Percentiles rank a stretch among this genome's conserved stretches.
phyloP scores from a whole-genome alignment of 2,888 invertebrate genomes.

The Azorinus chamasolen region DNA sequence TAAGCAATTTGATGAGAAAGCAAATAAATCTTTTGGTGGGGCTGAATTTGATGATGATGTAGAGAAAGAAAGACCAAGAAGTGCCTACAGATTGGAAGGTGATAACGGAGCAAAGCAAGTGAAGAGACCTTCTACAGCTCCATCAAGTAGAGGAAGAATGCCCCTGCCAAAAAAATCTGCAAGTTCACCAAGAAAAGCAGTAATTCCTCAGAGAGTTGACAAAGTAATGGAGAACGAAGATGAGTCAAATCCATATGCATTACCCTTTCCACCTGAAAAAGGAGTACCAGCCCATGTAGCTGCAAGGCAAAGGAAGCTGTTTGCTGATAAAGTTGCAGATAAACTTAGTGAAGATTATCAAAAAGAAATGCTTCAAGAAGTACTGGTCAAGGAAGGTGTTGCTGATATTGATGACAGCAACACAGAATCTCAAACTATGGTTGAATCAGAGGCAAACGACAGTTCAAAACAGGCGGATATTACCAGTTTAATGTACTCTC shows the following conservation, averaged over 20 bases:
- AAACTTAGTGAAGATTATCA: slow-evolving; percentile 61
- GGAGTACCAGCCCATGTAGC: slow-evolving; percentile 74
- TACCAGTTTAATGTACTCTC: slow-evolving; percentile 56
- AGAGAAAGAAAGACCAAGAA: slow-evolving; percentile 54
- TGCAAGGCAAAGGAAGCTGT: slow-evolving; percentile 72
- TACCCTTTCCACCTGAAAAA: slow-evolving; percentile 76
- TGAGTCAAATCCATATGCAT: slow-evolving; percentile 65
- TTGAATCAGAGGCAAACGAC: slow-evolving; percentile 8
- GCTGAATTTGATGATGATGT: slow-evolving; percentile 36
- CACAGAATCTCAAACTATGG: slow-evolving; percentile 10
- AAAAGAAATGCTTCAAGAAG: slow-evolving; percentile 48
- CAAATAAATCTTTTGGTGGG: slow-evolving; percentile 74
- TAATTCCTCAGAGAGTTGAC: slow-evolving; percentile 68
- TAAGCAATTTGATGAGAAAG: slow-evolving; percentile 65
- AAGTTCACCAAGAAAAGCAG: slow-evolving; percentile 74
- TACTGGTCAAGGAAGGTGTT: slow-evolving; percentile 52
- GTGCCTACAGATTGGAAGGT: slow-evolving; percentile 67
- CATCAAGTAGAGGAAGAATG: slow-evolving; percentile 56
- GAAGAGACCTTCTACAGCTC: slow-evolving; percentile 70
- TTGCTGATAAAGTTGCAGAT: slow-evolving; percentile 64
- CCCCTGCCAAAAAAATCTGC: slow-evolving; percentile 67
- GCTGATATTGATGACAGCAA: slow-evolving; percentile 20
- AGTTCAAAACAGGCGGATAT: slow-evolving; percentile 34
- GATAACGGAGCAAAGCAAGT: slow-evolving; percentile 53
- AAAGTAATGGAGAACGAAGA: slow-evolving; percentile 67